Base-by-base conservation (phyloP, 2,113 vertebrate species). In the Tachysurus fulvidraco region DNA sequence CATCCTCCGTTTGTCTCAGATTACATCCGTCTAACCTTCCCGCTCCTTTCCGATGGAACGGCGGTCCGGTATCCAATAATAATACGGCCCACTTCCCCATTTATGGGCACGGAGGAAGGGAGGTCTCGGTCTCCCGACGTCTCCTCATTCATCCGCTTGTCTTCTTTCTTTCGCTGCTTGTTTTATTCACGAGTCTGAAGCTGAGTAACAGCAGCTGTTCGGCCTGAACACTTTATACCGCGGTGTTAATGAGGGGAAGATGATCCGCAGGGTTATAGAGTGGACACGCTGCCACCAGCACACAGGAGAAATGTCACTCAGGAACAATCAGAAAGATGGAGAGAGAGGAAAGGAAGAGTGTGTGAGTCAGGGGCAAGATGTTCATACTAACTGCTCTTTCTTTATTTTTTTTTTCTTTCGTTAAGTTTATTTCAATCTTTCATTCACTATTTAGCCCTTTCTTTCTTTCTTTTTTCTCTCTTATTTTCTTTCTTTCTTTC, bases 91-190 rank as follows among this genome's bases (percentile, higher is more conserved):
- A 23, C 52, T 57, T 79, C 17, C 44, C 12, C 73, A 14, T 76
- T 76, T 74, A 46, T 46, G 46, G 21, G 4, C 50, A 19, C 4
- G n/a, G 30, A 78, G 52, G 52, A 57, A 57, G 77, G 54, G 16
- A 28, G 9, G 30, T 12, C 4, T 80, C 77, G 8, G 21, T 59
- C 78, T 80, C 54, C 54, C 13, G 30, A 41, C 41, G 78, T 80
- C 78, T 80, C 12, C 77, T 59, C 55, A 41, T 80, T 80, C 78
- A 60, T 80, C 77, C 77, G 19, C 25, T 54, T 14, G 36, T 36
- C 78, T 59, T 60, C 78, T 5, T 79, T 3, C 52, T 30, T 59
- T 60, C 78, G 41, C 54, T 41, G 30, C 21, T 5, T 1, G 28
- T 59, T 80, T 59, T 11, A 80, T 59, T 60, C 54, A 60, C 19